Conservation (phyloP, 2,113 vertebrate genomes). For the Noturus placidus region DNA sequence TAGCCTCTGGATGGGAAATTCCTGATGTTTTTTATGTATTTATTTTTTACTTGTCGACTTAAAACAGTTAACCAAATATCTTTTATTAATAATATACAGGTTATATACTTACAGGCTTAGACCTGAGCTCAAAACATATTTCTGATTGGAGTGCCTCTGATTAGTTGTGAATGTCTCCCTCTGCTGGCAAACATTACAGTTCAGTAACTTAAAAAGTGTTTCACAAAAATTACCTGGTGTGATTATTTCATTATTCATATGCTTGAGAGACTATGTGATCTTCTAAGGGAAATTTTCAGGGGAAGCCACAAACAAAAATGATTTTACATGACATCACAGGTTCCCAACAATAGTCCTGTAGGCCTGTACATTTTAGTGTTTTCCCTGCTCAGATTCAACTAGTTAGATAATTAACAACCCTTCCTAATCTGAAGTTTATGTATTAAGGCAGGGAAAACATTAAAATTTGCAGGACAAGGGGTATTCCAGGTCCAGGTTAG, state of each 20-base stretch:
- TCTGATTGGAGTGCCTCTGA: background rate
- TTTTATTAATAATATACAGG: background rate
- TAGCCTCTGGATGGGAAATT: background rate
- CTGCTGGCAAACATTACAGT: background rate
- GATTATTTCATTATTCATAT: background rate
- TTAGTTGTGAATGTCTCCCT: conserved; percentile 21
- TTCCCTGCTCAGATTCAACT: background rate
- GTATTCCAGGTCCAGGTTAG: background rate
- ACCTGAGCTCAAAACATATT: background rate
- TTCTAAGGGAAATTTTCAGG: background rate
- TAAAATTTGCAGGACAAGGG: background rate
- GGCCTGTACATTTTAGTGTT: background rate
- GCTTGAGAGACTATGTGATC: background rate
- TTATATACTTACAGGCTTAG: background rate
- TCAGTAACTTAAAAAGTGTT: background rate
- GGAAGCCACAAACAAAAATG: background rate
- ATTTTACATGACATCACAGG: background rate
- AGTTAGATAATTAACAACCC: background rate
- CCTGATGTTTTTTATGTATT: background rate
- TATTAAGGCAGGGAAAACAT: background rate
- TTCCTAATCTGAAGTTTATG: background rate
- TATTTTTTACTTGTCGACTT: background rate
- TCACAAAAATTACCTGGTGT: background rate
- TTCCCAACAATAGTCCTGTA: background rate
- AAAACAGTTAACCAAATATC: background rate